Conservation (phyloP, 2,113 vertebrate species). For the Oncorhynchus nerka region DNA sequence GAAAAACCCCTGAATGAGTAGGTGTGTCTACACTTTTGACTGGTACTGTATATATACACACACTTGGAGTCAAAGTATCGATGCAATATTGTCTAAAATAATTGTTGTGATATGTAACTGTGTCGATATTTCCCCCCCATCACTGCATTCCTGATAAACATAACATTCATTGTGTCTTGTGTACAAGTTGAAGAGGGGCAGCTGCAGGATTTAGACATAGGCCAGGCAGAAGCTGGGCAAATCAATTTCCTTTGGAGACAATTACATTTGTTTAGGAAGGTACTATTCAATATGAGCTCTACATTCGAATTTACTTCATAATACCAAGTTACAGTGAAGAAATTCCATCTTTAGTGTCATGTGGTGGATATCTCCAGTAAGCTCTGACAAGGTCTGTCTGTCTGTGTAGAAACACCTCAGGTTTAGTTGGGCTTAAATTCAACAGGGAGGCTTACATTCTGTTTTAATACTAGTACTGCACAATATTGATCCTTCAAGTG, state of each 20-base stretch:
- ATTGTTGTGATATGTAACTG: no score
- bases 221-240: not conserved
- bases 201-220: not conserved
- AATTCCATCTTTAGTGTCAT: slow-evolving; percentile 3
- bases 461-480: slow-evolving; percentile 35
- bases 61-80: no score
- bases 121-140: no score
- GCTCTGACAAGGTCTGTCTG: slow-evolving; percentile 25
- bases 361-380: slow-evolving; percentile 16
- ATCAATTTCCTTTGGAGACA: no score
- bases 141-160: no score
- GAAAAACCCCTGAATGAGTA: no score
- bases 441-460: slow-evolving; percentile 29
- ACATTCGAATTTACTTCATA: not conserved
- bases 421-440: no score
- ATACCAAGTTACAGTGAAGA: not conserved
- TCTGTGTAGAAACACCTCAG: slow-evolving; percentile 23
- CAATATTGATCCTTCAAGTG: slow-evolving; percentile 49
- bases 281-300: not conserved
- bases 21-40: no score
- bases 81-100: no score
- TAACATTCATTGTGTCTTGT: no score
- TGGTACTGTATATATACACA: no score
- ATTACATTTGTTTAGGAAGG: not conserved
- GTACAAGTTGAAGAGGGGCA: no score